phyloP scores from a whole-genome alignment of 2,113 vertebrate species.

The Trichechus manatus region DNA sequence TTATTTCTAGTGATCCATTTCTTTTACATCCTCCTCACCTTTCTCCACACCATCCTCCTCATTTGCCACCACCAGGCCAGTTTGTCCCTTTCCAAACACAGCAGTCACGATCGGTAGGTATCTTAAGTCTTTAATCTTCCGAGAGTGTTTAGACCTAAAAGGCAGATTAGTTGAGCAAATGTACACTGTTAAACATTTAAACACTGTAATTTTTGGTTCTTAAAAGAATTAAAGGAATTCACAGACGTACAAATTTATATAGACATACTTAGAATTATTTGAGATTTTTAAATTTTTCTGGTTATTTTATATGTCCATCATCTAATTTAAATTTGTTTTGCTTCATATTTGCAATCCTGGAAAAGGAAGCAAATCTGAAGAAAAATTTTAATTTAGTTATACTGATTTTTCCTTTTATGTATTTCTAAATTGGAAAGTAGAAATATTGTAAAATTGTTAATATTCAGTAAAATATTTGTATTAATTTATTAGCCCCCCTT shows the following conservation, averaged over 20 bases:
- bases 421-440: constrained; percentile 64
- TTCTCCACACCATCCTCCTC: constrained; percentile 93
- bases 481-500: background rate
- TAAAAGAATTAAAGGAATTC: constrained; percentile 49
- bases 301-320: constrained; percentile 33
- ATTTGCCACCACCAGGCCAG: constrained; percentile 95
- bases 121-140: constrained; percentile 6
- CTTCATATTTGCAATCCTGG: background rate
- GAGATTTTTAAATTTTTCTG: constrained; percentile 54
- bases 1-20: constrained; percentile 97
- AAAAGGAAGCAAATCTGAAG: constrained; percentile 36
- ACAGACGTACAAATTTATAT: background rate
- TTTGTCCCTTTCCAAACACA: constrained; percentile 98
- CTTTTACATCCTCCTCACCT: constrained; percentile 96
- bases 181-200: constrained; percentile 36
- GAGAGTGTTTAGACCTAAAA: constrained; percentile 58
- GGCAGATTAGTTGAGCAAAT: constrained; percentile 34
- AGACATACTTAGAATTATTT: constrained; percentile 26
- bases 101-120: constrained; percentile 96
- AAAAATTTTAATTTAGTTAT: constrained; percentile 20
- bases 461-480: constrained; percentile 28
- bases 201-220: constrained; percentile 6
- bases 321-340: constrained; percentile 45
- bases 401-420: background rate
- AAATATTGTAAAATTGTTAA: constrained; percentile 17